These are phyloP conservation scores for Larimichthys crocea DNA, from an alignment of 2,113 vertebrate species.

Conservation along the genomic window DNA sequence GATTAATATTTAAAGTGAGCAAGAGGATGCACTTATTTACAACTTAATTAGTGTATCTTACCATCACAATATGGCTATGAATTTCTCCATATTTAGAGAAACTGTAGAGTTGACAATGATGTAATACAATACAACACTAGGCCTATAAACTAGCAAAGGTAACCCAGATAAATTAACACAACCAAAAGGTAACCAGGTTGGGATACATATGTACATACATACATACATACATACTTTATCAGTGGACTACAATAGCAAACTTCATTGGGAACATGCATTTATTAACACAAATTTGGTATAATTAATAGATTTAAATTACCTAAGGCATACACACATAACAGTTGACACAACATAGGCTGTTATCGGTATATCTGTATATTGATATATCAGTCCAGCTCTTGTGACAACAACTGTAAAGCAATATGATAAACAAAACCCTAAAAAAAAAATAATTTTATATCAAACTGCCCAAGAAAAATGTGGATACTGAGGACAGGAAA, in stretches of 20 bases:
- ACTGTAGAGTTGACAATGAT: slow-evolving; percentile 2
- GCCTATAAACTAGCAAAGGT: slow-evolving; percentile 1
- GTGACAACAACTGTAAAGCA: background rate
- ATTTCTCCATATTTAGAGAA: slow-evolving; percentile 8
- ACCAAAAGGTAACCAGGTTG: no score
- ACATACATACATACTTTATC: no score
- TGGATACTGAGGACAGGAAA: background rate
- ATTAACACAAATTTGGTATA: no score
- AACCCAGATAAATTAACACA: slow-evolving; percentile 4
- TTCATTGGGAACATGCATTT: no score
- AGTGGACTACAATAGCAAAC: no score
- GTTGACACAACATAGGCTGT: no score
- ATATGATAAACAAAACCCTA: background rate
- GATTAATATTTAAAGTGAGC: slow-evolving; percentile 64
- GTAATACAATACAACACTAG: background rate
- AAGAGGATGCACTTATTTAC: slow-evolving; percentile 39
- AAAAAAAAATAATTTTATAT: background rate
- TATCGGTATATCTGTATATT: no score
- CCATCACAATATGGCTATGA: background rate
- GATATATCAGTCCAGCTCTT: no score
- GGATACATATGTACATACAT: no score
- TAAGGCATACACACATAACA: no score
- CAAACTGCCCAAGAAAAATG: background rate
- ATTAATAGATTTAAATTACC: no score
- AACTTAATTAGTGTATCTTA: slow-evolving; percentile 47